phyloP scores from a whole-genome alignment of 2,797 vertebrate species.

The Naso thynnoides region DNA sequence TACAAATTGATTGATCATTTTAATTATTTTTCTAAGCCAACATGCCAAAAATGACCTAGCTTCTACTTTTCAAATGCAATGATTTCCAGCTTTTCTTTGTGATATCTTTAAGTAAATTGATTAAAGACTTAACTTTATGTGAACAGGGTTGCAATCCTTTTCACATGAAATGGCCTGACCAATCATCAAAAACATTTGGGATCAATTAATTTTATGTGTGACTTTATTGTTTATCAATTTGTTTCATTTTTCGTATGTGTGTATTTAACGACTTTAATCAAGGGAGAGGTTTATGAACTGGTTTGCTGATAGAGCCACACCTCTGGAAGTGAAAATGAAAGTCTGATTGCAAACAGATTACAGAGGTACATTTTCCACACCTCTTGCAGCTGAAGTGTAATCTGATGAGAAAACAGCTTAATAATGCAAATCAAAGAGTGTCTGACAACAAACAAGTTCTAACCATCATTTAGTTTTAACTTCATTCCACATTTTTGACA shows the following conservation, averaged over 20 bases:
- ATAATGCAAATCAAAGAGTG: background rate
- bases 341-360: background rate
- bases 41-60: background rate
- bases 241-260: background rate
- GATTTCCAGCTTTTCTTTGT: too few species aligned
- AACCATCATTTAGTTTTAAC: background rate
- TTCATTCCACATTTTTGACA: background rate
- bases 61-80: background rate
- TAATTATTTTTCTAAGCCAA: background rate
- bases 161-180: background rate
- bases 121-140: too few species aligned
- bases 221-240: background rate
- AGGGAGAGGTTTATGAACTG: background rate
- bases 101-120: too few species aligned
- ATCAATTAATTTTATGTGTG: background rate
- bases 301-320: background rate
- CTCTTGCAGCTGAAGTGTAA: background rate
- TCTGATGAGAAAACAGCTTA: conserved; percentile 6
- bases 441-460: background rate
- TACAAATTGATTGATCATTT: background rate
- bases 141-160: background rate
- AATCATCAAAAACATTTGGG: background rate
- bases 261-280: background rate
- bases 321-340: conserved; percentile 33
- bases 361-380: background rate